phyloP scores from a whole-genome alignment of 2,113 vertebrate species.

The Pterocles orientalis region DNA sequence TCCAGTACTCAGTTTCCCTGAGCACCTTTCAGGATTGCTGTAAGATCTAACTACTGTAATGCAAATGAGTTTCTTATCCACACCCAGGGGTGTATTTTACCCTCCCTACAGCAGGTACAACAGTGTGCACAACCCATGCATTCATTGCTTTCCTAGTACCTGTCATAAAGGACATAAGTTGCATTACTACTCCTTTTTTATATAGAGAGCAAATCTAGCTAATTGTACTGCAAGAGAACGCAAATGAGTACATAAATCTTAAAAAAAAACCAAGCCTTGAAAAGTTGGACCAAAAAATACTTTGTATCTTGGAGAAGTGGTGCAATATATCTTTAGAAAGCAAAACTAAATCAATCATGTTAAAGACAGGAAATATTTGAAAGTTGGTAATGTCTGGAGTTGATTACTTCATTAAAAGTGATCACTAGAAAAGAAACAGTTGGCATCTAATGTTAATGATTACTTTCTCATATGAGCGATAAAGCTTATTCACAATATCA shows the following conservation, averaged over 20 bases:
- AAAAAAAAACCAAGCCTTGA: neutral
- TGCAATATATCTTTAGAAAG: neutral
- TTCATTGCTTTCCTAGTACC: neutral
- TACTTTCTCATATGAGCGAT: neutral
- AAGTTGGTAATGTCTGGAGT: neutral
- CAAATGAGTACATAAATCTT: neutral
- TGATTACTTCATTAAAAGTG: neutral
- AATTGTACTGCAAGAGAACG: neutral
- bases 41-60: neutral
- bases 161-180: neutral
- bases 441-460: neutral
- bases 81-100: neutral
- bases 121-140: fast-evolving
- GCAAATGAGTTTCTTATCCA: too few species aligned
- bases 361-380: neutral
- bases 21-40: neutral
- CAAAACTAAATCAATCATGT: neutral
- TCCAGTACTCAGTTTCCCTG: neutral
- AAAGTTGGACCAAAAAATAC: neutral
- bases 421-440: neutral
- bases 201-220: neutral
- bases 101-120: neutral
- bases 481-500: neutral
- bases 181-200: neutral
- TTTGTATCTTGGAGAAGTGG: neutral